These are phyloP conservation scores for Amia ocellicauda DNA, from an alignment of 2,113 vertebrate genomes.

Conservation along the genomic window DNA sequence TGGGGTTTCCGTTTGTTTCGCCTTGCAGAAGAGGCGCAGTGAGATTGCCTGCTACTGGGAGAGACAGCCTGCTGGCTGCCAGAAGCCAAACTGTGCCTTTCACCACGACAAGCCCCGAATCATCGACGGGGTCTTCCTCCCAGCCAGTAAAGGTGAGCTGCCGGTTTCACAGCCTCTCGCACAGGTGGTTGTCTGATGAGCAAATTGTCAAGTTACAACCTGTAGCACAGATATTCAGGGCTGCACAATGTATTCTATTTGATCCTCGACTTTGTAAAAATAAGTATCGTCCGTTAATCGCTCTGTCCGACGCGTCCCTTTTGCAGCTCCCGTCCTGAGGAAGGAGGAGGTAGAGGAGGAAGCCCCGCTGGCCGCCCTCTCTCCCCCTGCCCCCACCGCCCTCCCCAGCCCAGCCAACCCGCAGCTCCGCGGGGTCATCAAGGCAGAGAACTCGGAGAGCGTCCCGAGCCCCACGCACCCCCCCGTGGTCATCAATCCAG, in stretches of 20 bases:
- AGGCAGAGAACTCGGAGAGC: slow-evolving; percentile 82
- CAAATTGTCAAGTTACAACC: too few species aligned
- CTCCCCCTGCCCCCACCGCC: slow-evolving; percentile 49
- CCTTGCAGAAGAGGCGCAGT: slow-evolving; percentile 84
- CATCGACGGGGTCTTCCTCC: slow-evolving; percentile 78
- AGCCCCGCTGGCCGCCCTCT: slow-evolving; percentile 48
- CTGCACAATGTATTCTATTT: too few species aligned
- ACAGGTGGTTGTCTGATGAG: background rate
- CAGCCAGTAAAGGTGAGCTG: slow-evolving; percentile 78
- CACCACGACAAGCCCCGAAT: slow-evolving; percentile 80
- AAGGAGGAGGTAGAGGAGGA: slow-evolving; percentile 70
- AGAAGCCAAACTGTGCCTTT: slow-evolving; percentile 91
- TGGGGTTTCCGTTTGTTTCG: slow-evolving; percentile 4
- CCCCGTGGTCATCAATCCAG: slow-evolving; percentile 92
- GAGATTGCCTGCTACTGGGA: slow-evolving; percentile 95
- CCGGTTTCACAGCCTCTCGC: too few species aligned
- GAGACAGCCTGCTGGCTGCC: slow-evolving; percentile 86
- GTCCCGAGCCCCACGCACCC: slow-evolving; percentile 95
- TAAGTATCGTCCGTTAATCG: too few species aligned
- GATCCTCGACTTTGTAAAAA: too few species aligned
- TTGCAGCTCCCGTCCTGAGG: slow-evolving; percentile 48
- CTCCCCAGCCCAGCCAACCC: slow-evolving; percentile 71
- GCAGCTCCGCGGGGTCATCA: slow-evolving; percentile 83
- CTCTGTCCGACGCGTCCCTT: too few species aligned
- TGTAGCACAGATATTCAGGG: too few species aligned